Conservation (phyloP, 2,797 vertebrate genomes). For the Muraenolepis orangiensis region DNA sequence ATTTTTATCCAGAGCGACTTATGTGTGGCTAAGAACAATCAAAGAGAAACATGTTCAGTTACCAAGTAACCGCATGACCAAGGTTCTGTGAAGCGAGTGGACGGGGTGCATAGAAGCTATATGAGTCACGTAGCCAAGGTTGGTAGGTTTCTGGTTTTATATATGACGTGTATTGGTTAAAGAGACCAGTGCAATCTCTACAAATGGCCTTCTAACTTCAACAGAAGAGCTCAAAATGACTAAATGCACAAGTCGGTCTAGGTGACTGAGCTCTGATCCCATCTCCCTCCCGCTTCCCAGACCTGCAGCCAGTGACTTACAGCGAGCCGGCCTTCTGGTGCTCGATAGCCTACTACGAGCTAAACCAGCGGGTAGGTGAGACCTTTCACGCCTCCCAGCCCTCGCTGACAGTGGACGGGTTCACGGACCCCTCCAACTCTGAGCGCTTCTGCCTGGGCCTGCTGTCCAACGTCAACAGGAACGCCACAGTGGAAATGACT, state of each 20-base stretch:
- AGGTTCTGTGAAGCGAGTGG: background rate
- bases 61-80: background rate
- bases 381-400: conserved; percentile 98
- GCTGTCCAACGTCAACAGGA: conserved; percentile 96
- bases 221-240: background rate
- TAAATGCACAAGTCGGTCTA: background rate
- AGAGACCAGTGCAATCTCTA: no score
- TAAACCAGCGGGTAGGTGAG: conserved; percentile 97
- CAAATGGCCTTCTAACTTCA: no score
- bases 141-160: background rate
- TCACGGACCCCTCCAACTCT: conserved; percentile 97
- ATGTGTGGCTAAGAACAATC: background rate
- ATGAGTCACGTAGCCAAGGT: background rate
- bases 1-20: background rate
- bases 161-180: no score
- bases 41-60: background rate
- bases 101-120: background rate
- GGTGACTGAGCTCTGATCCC: background rate
- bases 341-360: conserved; percentile 98
- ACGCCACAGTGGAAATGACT: conserved; percentile 98
- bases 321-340: conserved; percentile 99
- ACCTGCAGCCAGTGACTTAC: conserved; percentile 96
- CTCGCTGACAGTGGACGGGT: conserved; percentile 94
- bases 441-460: conserved; percentile 96
- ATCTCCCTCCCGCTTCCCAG: conserved; percentile 53